Percentiles rank a stretch among this genome's conserved stretches.
These are phyloP conservation scores for Charina bottae DNA, from an alignment of 2,113 vertebrate species.

Conservation along the genomic window DNA sequence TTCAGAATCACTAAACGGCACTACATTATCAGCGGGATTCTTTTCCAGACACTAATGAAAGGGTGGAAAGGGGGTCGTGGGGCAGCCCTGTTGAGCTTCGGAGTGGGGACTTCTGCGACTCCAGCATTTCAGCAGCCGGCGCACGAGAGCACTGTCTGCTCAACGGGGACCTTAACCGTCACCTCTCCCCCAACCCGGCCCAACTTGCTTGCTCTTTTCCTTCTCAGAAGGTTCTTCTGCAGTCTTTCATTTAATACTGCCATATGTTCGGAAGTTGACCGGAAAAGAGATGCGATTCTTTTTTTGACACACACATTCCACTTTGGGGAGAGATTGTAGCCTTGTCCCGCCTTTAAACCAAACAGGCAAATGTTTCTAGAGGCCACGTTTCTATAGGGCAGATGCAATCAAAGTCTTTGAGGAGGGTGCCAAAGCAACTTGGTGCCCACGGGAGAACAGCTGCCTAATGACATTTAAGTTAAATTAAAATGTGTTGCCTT, in stretches of 20 bases:
- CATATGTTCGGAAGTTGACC: background rate
- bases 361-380: background rate
- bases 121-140: background rate
- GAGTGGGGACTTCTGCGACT: background rate
- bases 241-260: background rate
- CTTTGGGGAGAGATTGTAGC: background rate
- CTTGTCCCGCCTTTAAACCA: background rate
- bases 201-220: background rate
- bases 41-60: background rate
- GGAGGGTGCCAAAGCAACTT: background rate
- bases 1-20: background rate
- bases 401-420: background rate
- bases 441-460: background rate
- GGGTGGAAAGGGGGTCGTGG: background rate
- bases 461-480: background rate
- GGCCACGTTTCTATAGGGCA: background rate
- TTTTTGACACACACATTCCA: background rate
- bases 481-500: background rate
- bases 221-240: background rate
- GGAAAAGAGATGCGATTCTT: background rate
- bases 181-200: background rate
- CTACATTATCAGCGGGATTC: background rate
- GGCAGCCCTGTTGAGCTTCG: background rate
- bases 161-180: background rate
- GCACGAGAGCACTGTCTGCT: too few species aligned